Evolutionary conservation across 2,888 invertebrate species (phyloP).

Genomic region (Caenorhabditis zanzibari): DNA sequence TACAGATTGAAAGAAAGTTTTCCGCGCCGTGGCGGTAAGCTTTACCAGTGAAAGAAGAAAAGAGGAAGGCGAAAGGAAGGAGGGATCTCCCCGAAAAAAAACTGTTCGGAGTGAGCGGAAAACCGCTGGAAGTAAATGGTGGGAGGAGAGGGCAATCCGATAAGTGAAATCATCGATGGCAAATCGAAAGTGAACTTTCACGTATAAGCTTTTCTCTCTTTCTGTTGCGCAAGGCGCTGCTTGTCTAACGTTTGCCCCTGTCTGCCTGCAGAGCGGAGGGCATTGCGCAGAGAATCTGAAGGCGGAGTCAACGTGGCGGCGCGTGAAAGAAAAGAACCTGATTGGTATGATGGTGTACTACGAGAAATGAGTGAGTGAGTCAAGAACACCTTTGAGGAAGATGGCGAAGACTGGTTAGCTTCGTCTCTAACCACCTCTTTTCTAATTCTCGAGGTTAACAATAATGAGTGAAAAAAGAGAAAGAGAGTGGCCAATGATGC

Average conservation of each 20-base stretch:
- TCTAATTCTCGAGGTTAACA: conserved; percentile 48
- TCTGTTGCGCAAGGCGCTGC: conserved; percentile 33
- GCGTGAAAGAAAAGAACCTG: conserved; percentile 61
- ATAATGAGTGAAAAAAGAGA: conserved; percentile 35
- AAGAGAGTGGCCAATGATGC: conserved; percentile 34
- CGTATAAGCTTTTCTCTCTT: conserved; percentile 35
- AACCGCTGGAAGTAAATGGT: conserved; percentile 24
- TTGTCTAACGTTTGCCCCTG: conserved; percentile 57
- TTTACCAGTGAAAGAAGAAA: conserved; percentile 25
- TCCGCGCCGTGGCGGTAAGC: conserved; percentile 29
- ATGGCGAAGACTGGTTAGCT: conserved; percentile 49
- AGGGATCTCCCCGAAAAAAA: conserved; percentile 8
- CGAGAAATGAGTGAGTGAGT: conserved; percentile 52
- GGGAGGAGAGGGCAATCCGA: conserved; percentile 32
- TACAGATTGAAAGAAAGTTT: conserved; percentile 30
- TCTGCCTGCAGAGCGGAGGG: conserved; percentile 55
- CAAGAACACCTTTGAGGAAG: conserved; percentile 50
- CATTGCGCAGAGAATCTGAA: conserved; percentile 33
- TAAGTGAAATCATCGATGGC: conserved; percentile 59
- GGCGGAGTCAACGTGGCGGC: conserved; percentile 51
- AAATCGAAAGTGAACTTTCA: conserved; percentile 63
- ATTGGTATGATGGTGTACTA: conserved; percentile 52
- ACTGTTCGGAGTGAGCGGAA: conserved; percentile 42
- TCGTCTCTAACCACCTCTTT: conserved; percentile 29
- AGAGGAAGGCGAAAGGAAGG: conserved; percentile 3